Base-by-base conservation (phyloP, 2,797 vertebrate genomes). In the Echiichthys vipera region DNA sequence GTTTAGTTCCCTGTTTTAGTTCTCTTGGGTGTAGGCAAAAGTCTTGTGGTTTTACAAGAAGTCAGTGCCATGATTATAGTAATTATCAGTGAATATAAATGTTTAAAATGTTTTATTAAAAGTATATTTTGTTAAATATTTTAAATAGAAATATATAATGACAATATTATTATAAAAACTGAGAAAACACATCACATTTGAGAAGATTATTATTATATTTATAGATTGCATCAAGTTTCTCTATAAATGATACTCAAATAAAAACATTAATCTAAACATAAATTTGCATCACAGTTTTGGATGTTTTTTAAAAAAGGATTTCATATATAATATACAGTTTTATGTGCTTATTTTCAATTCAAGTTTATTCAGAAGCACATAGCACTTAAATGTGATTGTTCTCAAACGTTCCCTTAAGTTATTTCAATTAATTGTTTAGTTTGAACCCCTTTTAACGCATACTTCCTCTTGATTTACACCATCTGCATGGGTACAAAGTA, bases 1-100 rank as follows among this genome's bases (percentile, higher is more conserved):
- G 56, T 22, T 25, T 67, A 77, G 55, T 90, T 92, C 87, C 83
- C 53, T 66, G 18, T 91, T 88, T 89, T 88, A 65, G 56, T 87
- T 91, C 80, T 83, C 51, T 56, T 40, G 14, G 69, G 30, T 42
- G 7, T 1, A 27, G 36, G 24, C 9, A 63, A 76, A 77, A 24
- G 46, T 49, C 32, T n/a, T 70, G 65, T 57, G 70, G 59, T 58
- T 88, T 79, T 69, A 63, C 13, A 8, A 43, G 30, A 15, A 34
- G 4, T 50, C 12, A 0, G 27, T 65, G 30, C 8, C 55, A 59
- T 6, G 17, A 42, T 58, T 62, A 14, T 59, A 18, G 58, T 49
- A 39, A 62, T 54, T 17, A 63, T 32, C 8, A 15, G 3, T 32
- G 15, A 59, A 2, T n/a, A 13, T 22, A 2, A 3, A 49, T 49